Evolutionary conservation across 2,797 vertebrate species (phyloP).

Genomic region (Acrossocheilus fasciatus): DNA sequence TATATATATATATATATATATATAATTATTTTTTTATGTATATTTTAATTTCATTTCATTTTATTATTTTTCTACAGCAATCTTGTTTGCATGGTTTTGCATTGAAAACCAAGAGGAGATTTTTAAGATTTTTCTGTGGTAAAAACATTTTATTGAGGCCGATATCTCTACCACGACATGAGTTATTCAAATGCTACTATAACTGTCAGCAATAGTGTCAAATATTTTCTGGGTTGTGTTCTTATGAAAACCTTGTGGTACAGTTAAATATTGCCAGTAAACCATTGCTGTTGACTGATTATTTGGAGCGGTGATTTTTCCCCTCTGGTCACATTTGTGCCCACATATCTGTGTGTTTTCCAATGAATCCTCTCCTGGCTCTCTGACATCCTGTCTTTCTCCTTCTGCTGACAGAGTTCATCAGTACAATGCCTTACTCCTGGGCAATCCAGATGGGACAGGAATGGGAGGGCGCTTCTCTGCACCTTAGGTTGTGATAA

Average conservation of each 20-base stretch:
- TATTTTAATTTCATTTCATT: not conserved
- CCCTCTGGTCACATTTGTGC: constrained; percentile 58
- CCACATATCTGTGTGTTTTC: constrained; percentile 43
- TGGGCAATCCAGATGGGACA: constrained; percentile 51
- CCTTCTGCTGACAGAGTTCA: constrained; percentile 51
- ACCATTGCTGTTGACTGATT: constrained; percentile 56
- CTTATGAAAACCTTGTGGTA: not conserved
- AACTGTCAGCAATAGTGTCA: constrained; percentile 20
- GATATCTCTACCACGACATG: not conserved
- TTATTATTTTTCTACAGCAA: not conserved
- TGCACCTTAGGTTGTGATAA: constrained; percentile 54
- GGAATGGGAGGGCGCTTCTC: constrained; percentile 39
- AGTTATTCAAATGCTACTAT: constrained; percentile 18
- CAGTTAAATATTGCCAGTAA: constrained; percentile 32
- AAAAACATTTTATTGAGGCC: not conserved
- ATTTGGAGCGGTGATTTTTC: constrained; percentile 55
- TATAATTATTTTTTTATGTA: not conserved
- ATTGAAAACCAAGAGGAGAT: too few relatives aligned
- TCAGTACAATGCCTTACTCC: constrained; percentile 51
- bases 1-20: too few relatives aligned
- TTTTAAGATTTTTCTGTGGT: constrained; percentile 1
- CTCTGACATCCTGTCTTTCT: constrained; percentile 34
- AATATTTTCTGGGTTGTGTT: not conserved
- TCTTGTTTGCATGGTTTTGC: not conserved
- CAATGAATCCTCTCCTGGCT: constrained; percentile 32